Base-by-base conservation (phyloP, 1,140 invertebrate species). In the Potamilus streckersoni region DNA sequence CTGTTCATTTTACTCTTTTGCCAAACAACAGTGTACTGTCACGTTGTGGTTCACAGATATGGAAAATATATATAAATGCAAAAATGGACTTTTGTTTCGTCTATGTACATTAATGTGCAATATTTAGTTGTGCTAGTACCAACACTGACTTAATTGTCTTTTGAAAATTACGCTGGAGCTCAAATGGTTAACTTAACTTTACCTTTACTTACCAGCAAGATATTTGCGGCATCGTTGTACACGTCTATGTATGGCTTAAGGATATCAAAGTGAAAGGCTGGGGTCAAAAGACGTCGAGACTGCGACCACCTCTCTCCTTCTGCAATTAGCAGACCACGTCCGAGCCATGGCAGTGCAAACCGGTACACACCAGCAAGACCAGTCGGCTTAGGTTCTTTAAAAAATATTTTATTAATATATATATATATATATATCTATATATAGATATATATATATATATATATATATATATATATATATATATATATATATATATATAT, bases 201-300 rank as follows among this genome's bases (percentile, higher is more conserved):
- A 72, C 71, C 55, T 38, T 16, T 55, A 72, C 71, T 60, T 71
- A 76, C 79, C n/a, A 65, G 15, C 16, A 80, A 49, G 49, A 20
- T 73, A 63, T 84, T 73, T n/a, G 77, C 70, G 55, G 76, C 71
- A 23, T 74, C 67, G 74, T 94, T 93, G 85, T 97, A 95, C 1
- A 96, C 92, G 27, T 93, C 92, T 11, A 95, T 85, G 82, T 96
- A 97, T 73, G 94, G 92, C 78, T 97, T 94, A 57, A 97, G 90
- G 61, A 97, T 95, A 71, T 93, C 93, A 81, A 96, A 96, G 89
- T 96, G 95, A 87, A 97, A 97, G 0, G 95, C 93, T 27, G 96
- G 95, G 2, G 95, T 97, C 13, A 97, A 94, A 80, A 97, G 92
- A 90, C 96, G 96, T 70, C 96, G 91, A 16, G 95, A 91, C 0